These are phyloP conservation scores for Halocynthia roretzi DNA, from an alignment of 23 tunicate species.

Conservation along the genomic window DNA sequence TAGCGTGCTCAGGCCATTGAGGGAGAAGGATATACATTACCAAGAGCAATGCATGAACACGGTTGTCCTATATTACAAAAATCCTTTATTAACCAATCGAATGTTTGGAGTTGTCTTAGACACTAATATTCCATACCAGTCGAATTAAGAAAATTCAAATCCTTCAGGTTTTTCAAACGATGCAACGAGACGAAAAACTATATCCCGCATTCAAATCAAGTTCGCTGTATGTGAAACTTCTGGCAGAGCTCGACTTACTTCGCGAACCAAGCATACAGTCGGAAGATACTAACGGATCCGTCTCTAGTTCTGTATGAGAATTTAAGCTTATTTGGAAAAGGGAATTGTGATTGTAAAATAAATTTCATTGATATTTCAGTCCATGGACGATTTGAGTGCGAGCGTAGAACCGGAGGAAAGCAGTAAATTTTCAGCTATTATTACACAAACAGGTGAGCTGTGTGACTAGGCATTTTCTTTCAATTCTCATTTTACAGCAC, in stretches of 20 bases:
- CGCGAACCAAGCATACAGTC: conserved; percentile 73
- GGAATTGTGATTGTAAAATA: not conserved
- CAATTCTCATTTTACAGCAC: not conserved
- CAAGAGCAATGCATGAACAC: no score
- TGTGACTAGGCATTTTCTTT: not conserved
- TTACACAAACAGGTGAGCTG: conserved; percentile 72
- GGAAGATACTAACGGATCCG: conserved; percentile 45
- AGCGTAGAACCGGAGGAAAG: conserved; percentile 25
- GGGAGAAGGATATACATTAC: no score
- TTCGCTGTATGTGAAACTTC: conserved; percentile 47
- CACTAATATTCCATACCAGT: not conserved
- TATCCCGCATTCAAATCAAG: conserved; percentile 83
- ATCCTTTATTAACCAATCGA: not conserved
- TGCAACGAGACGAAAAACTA: conserved; percentile 68
- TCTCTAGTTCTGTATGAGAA: conserved; percentile 47
- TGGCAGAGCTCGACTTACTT: conserved; percentile 82
- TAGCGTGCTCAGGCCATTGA: no score
- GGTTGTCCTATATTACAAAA: no score
- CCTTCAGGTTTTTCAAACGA: conserved; percentile 39
- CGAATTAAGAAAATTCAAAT: not conserved
- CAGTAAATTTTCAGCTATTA: conserved; percentile 53
- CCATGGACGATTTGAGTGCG: conserved; percentile 29
- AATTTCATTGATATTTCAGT: conserved; percentile 10
- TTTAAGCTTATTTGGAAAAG: not conserved
- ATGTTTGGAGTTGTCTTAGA: not conserved